These are phyloP conservation scores for Sarcophaga rosellei DNA, from an alignment of 2,888 invertebrate genomes.

Conservation along the genomic window DNA sequence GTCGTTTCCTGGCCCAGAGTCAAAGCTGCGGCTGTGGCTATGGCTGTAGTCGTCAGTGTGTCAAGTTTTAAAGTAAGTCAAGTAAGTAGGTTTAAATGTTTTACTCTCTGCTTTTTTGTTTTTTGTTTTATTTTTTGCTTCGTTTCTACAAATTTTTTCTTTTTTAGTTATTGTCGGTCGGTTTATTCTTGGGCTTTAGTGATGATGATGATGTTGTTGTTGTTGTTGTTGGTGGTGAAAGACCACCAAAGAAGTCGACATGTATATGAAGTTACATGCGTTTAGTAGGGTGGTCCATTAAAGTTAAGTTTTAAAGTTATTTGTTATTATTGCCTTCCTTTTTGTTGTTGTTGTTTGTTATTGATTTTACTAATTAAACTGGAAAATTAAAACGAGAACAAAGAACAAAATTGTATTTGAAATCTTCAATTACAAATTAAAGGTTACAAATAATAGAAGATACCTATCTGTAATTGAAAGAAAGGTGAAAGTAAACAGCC, in stretches of 20 bases:
- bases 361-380: slow-evolving; percentile 52
- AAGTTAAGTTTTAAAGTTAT: slow-evolving; percentile 14
- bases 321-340: too few relatives aligned
- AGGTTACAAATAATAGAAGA: too few relatives aligned
- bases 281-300: slow-evolving; percentile 65
- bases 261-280: slow-evolving; percentile 66
- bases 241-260: slow-evolving; percentile 68
- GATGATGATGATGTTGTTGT: slow-evolving; percentile 56
- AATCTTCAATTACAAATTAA: too few relatives aligned
- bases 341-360: not conserved
- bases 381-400: not conserved
- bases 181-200: slow-evolving; percentile 34
- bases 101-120: not conserved
- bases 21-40: not conserved
- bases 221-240: slow-evolving; percentile 55
- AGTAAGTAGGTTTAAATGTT: not conserved
- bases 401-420: not conserved
- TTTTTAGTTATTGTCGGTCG: slow-evolving; percentile 44
- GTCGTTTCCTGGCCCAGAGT: not conserved
- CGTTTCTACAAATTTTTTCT: not conserved
- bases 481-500: too few relatives aligned
- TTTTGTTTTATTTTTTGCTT: not conserved
- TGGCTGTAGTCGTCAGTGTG: slow-evolving; percentile 54
- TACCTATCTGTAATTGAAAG: too few relatives aligned
- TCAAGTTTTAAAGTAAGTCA: slow-evolving; percentile 66